Base-by-base conservation (phyloP, 2,113 vertebrate genomes). In the Amblyornis subalaris region DNA sequence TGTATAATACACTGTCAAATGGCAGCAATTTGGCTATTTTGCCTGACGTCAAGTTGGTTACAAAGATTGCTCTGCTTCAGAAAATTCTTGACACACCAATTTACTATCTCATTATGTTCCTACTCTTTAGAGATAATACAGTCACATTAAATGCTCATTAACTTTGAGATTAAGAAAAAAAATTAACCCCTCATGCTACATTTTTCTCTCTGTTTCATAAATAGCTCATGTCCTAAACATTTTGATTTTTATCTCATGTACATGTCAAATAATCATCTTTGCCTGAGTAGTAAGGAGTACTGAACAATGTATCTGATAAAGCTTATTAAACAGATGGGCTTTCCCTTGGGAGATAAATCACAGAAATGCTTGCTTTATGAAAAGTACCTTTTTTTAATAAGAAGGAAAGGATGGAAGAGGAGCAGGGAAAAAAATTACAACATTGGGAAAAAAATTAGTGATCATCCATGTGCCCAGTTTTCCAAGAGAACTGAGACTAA, bases 21-120 rank as follows among this genome's bases (percentile, higher is more conserved):
- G 50, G 53, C 81, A 94, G 58, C 20, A 94, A 40, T 87, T 84
- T 61, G 70, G 57, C 54, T 91, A 72, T 85, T 91, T 95, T 85
- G 88, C 92, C 65, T 72, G 50, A 79, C 89, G 95, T 67, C 48
- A 93, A 74, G 50, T 76, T 85, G 71, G 70, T 74, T 95, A 71
- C 73, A 75, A 80, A 87, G 80, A 87, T 51, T 89, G 57, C 48
- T 89, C 70, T 88, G 74, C 95, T 95, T 94, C 88, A 89, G 85
- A 88, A 94, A 88, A 72, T 89, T 76, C 81, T 93, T 91, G 85
- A 88, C 77, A 88, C 31, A 22, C 36, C 82, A 89, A 87, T 96
- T 96, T 96, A 89, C 77, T 75, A 82, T 85, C 48, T 94, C 66
- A 96, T 95, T 95, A 91, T 88, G 71, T 61, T 95, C 48, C 36